These are phyloP conservation scores for Macrostomum lignano DNA, from an alignment of 1,140 invertebrate species.

Conservation along the genomic window DNA sequence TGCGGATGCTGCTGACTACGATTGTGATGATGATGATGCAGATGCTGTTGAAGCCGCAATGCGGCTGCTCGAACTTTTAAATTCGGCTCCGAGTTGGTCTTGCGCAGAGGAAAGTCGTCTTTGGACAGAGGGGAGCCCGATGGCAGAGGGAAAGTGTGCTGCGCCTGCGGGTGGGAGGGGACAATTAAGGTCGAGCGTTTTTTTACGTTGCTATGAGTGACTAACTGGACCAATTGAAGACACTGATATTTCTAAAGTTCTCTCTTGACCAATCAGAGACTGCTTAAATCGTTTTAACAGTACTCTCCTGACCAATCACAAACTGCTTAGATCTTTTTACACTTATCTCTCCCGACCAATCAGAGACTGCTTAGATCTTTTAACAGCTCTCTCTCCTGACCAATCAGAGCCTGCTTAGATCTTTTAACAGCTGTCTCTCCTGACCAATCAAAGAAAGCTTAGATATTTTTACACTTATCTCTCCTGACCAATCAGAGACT, in stretches of 20 bases:
- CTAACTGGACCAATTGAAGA: not conserved
- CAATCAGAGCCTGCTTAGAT: too few relatives aligned
- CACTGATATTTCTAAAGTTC: not conserved
- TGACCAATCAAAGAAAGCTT: too few relatives aligned
- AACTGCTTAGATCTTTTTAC: too few relatives aligned
- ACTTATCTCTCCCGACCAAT: too few relatives aligned
- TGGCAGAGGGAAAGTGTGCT: not conserved
- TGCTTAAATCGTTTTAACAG: too few relatives aligned
- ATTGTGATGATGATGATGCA: not conserved
- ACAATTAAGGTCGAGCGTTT: not conserved
- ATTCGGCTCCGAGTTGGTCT: constrained; percentile 6
- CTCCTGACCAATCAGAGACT: too few relatives aligned
- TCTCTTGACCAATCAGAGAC: too few relatives aligned
- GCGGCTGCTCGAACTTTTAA: constrained; percentile 5
- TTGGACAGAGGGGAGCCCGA: not conserved
- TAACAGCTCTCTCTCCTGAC: too few relatives aligned
- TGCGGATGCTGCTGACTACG: not conserved
- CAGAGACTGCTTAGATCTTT: too few relatives aligned
- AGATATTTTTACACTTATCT: too few relatives aligned
- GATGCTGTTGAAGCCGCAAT: not conserved
- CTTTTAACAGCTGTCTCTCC: too few relatives aligned
- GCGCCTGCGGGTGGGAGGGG: not conserved
- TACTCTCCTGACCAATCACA: too few relatives aligned
- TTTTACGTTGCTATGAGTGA: not conserved
- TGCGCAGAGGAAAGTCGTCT: constrained; percentile 6